These are phyloP conservation scores for Pyrocephalus nanus DNA, from an alignment of 2,797 vertebrate species.

Conservation along the genomic window DNA sequence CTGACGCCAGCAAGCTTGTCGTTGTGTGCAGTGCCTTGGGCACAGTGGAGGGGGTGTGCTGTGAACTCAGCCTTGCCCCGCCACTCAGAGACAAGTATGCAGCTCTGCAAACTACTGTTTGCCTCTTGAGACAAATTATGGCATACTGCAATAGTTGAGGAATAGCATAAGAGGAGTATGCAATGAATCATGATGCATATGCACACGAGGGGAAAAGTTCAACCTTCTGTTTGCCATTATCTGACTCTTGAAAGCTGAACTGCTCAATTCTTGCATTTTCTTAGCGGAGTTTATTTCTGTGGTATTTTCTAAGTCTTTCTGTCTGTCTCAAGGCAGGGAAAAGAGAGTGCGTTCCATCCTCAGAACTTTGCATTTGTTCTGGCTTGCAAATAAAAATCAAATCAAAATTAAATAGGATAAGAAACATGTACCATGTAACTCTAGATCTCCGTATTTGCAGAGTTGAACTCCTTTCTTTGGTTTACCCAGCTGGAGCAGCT, in stretches of 20 bases:
- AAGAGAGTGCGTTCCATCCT: not conserved
- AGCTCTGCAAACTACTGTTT: conserved; percentile 68
- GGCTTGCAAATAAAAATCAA: not conserved
- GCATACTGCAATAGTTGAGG: conserved; percentile 56
- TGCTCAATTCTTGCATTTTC: conserved; percentile 52
- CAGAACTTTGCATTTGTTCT: not conserved
- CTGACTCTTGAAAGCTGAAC: conserved; percentile 66
- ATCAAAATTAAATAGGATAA: not conserved
- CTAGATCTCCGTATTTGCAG: not conserved
- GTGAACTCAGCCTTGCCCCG: conserved; percentile 48
- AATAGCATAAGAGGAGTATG: conserved; percentile 57
- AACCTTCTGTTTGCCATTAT: conserved; percentile 74
- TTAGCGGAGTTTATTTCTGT: conserved; percentile 18
- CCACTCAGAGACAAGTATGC: conserved; percentile 17
- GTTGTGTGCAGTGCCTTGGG: not conserved
- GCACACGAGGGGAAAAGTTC: conserved; percentile 71
- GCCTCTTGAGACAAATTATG: conserved; percentile 65
- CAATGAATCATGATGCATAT: conserved; percentile 69
- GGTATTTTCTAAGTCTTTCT: conserved; percentile 42
- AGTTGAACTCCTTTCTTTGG: not conserved
- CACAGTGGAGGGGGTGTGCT: not conserved
- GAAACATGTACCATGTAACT: not conserved
- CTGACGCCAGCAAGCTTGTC: not conserved
- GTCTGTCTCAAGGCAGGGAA: not conserved
- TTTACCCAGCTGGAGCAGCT: not conserved